Conservation (phyloP, 2,113 vertebrate species). For the Setophaga coronata region DNA sequence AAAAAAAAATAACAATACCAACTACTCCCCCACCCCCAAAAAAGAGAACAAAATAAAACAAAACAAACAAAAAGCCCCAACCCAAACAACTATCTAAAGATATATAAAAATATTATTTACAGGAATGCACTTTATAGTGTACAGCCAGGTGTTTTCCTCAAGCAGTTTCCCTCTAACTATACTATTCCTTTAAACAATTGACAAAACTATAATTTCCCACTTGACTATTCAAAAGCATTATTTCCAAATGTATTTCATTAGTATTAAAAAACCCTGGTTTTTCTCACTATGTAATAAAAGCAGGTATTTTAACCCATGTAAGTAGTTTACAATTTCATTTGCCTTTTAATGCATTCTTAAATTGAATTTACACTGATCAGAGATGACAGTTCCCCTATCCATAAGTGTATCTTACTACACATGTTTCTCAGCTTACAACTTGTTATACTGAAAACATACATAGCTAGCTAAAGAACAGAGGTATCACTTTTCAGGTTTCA, state of each 20-base stretch:
- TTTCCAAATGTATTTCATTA: neutral
- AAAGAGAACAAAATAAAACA: neutral
- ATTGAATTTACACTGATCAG: neutral
- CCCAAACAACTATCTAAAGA: neutral
- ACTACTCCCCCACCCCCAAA: rapidly evolving
- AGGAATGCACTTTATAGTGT: neutral
- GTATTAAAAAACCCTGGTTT: neutral
- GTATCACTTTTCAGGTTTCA: neutral
- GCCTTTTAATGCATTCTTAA: neutral
- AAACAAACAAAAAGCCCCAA: neutral
- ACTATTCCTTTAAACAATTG: neutral
- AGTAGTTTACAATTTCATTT: neutral
- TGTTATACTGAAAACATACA: neutral
- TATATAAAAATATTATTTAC: neutral
- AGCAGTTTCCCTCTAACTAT: neutral
- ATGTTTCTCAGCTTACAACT: neutral
- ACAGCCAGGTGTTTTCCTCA: neutral
- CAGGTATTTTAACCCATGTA: neutral
- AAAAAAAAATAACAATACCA: neutral
- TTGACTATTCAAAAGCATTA: neutral
- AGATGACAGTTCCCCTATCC: neutral
- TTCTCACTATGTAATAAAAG: neutral
- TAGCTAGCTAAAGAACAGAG: neutral
- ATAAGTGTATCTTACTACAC: neutral
- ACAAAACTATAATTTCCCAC: neutral